Evolutionary conservation across 2,113 vertebrate species (phyloP).

Genomic region (Eleginops maclovinus): DNA sequence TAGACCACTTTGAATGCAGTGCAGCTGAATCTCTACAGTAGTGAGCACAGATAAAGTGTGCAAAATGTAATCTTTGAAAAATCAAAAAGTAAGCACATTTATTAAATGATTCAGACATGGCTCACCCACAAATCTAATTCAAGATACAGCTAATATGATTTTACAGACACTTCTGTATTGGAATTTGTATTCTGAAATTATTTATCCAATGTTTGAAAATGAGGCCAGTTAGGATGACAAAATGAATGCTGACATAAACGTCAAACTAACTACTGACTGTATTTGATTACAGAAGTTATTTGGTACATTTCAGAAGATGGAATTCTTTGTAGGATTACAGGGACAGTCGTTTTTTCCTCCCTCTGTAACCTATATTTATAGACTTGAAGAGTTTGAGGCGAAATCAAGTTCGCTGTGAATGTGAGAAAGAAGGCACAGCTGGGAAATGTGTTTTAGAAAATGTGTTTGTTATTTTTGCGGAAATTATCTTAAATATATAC

Average conservation of each 20-base stretch:
- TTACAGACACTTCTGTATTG: not conserved
- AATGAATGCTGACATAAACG: slow-evolving; percentile 11
- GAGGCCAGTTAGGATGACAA: slow-evolving; percentile 10
- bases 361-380: not conserved
- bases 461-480: too few relatives aligned
- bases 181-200: slow-evolving; percentile 2
- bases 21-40: not conserved
- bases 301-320: slow-evolving; percentile 1
- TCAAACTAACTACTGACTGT: not conserved
- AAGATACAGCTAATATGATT: slow-evolving; percentile 20
- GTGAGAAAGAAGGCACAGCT: not conserved
- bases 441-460: too few relatives aligned
- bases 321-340: not conserved
- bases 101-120: slow-evolving; percentile 38
- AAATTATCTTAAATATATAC: too few relatives aligned
- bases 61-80: slow-evolving; percentile 34
- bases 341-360: too few relatives aligned
- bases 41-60: slow-evolving; percentile 11
- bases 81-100: slow-evolving; percentile 25
- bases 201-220: slow-evolving; percentile 20
- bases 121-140: slow-evolving; percentile 19
- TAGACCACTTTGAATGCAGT: not conserved
- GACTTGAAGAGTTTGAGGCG: not conserved
- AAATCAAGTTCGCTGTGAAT: not conserved
- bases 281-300: too few relatives aligned